Evolutionary conservation across 2,888 invertebrate species (phyloP), one percentile per base, ranked within the genome.

Genomic region (Mechanitis mazaeus): DNA sequence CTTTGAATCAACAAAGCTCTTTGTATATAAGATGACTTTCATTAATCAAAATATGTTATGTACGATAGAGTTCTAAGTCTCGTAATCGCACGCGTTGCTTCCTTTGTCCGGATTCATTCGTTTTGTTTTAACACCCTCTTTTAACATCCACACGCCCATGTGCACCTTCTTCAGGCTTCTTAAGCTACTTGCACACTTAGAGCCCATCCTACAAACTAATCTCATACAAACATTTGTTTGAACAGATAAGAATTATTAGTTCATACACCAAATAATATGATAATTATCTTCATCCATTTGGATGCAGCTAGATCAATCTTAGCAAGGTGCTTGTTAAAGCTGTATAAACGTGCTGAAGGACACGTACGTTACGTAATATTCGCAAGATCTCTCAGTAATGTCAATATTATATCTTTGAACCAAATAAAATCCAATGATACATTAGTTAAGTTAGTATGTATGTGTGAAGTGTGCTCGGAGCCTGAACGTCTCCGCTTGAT

Each of bases 51-150:
- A 87, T 85, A 86, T 82, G 85, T 87, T 86, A 85, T 82, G 84
- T 83, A 80, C 81, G 73, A 78, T 74, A 75, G 20, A 20, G 20
- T 20, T 20, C 20, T 20, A 20, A 20, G 86, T 77, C 79, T 77
- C 76, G 78, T 79, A 77, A 80, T 81, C 78, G 78, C 77, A 75
- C 82, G 79, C 75, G 80, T 80, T 80, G 85, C 82, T 87, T 88
- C 84, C 88, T 89, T 89, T 89, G 90, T 89, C 88, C 85, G 73
- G 80, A 78, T 80, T 88, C 89, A 89, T 89, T 80, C 89, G 90
- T 89, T 89, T 89, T 89, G 89, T 89, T 86, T 87, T 86, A 87
- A 89, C 89, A 81, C 89, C 90, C 89, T 87, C 84, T 88, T 86
- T 20, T 84, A 86, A 85, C 81, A 85, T 82, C 79, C 85, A 83